These are phyloP conservation scores for Euleptes europaea DNA, from an alignment of 2,113 vertebrate species.

Conservation along the genomic window DNA sequence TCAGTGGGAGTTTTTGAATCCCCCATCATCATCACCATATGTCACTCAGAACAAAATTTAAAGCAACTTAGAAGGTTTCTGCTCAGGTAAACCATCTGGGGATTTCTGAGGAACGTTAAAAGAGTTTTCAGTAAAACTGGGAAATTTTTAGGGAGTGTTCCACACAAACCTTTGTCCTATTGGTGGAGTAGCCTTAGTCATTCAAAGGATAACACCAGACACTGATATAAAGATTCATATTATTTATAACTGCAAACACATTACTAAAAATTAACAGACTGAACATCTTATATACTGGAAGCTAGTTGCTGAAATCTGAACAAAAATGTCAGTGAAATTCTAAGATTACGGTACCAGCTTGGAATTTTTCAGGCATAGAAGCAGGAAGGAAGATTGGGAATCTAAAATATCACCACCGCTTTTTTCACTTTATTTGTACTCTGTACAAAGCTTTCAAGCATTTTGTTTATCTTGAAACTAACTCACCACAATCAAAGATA, in stretches of 20 bases:
- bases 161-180: background rate
- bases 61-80: background rate
- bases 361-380: background rate
- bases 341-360: background rate
- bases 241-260: background rate
- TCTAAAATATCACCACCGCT: background rate
- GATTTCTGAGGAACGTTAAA: background rate
- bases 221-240: background rate
- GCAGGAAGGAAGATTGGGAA: background rate
- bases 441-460: background rate
- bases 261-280: background rate
- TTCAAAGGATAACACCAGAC: background rate
- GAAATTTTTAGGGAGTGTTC: background rate
- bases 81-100: background rate
- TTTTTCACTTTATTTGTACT: background rate
- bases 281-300: background rate
- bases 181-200: background rate
- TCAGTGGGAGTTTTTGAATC: background rate
- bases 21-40: background rate
- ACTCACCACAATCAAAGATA: background rate
- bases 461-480: background rate
- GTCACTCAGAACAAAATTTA: background rate
- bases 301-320: background rate
- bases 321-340: background rate
- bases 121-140: background rate